These are phyloP conservation scores for Phaonia tiefii DNA, from an alignment of 2,888 invertebrate genomes.

Conservation along the genomic window DNA sequence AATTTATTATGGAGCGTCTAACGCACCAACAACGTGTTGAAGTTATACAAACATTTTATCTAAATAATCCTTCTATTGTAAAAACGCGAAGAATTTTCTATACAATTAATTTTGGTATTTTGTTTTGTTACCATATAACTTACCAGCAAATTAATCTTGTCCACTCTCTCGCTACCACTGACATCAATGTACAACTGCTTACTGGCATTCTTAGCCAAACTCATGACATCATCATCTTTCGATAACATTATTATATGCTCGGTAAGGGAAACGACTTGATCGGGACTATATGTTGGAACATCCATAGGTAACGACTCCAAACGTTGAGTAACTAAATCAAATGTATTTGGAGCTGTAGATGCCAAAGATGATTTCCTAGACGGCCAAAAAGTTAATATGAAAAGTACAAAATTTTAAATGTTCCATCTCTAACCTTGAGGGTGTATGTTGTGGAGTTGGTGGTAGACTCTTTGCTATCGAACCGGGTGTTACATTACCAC, in stretches of 20 bases:
- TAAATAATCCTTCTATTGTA: too few relatives aligned
- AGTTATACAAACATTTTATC: too few relatives aligned
- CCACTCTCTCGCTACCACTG: constrained; percentile 85
- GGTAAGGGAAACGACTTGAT: constrained; percentile 76
- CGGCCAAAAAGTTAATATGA: not conserved
- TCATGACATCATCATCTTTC: constrained; percentile 90
- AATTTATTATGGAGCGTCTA: too few relatives aligned
- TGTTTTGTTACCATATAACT: too few relatives aligned
- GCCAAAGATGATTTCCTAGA: constrained; percentile 85
- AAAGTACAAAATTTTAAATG: not conserved
- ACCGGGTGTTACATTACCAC: constrained; percentile 33
- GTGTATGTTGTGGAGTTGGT: constrained; percentile 89
- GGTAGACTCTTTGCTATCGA: constrained; percentile 85
- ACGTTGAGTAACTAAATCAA: constrained; percentile 78
- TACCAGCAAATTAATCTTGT: constrained; percentile 93
- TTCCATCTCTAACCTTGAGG: constrained; percentile 81
- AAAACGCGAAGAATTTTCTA: too few relatives aligned
- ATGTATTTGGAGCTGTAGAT: constrained; percentile 82
- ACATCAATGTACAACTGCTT: constrained; percentile 89
- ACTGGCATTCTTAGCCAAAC: constrained; percentile 93
- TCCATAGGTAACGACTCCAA: constrained; percentile 76
- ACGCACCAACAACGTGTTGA: too few relatives aligned
- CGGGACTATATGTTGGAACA: constrained; percentile 72
- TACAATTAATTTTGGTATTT: too few relatives aligned
- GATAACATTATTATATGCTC: constrained; percentile 77